These are phyloP conservation scores for Meloe dianella DNA, from an alignment of 2,888 invertebrate genomes.

Conservation along the genomic window DNA sequence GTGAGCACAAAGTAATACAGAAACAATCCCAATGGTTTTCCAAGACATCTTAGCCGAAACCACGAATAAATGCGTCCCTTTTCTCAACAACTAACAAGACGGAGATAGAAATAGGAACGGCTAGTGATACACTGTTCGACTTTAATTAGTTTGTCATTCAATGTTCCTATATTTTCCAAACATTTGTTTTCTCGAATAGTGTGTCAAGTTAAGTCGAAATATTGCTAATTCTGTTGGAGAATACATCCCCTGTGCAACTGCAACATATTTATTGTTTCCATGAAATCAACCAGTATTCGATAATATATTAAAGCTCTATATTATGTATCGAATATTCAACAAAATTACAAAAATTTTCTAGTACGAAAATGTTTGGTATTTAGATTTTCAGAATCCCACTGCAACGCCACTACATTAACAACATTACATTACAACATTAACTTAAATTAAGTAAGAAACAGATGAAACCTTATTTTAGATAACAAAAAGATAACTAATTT, in stretches of 20 bases:
- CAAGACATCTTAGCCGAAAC: constrained; percentile 32
- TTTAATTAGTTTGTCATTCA: constrained; percentile 52
- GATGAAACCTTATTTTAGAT: not conserved
- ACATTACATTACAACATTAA: not conserved
- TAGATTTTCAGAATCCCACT: not conserved
- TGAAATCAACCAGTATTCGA: constrained; percentile 23
- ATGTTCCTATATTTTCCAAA: constrained; percentile 46
- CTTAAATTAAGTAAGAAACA: not conserved
- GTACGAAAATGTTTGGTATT: not conserved
- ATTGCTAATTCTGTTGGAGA: constrained; percentile 41
- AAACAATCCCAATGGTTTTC: constrained; percentile 38
- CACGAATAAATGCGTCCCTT: constrained; percentile 30
- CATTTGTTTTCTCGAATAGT: constrained; percentile 48
- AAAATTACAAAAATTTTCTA: constrained; percentile 11
- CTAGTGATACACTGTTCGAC: constrained; percentile 47
- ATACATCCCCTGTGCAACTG: constrained; percentile 26
- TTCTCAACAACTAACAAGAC: constrained; percentile 22
- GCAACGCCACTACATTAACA: not conserved
- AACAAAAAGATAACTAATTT: not conserved
- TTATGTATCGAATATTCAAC: constrained; percentile 9
- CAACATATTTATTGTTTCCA: constrained; percentile 29
- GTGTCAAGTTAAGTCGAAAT: constrained; percentile 43
- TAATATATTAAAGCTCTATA: too few species aligned
- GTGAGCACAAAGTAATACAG: constrained; percentile 37
- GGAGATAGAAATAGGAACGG: constrained; percentile 28